These are phyloP conservation scores for Corythucha ciliata DNA, from an alignment of 2,888 invertebrate species.

Conservation along the genomic window DNA sequence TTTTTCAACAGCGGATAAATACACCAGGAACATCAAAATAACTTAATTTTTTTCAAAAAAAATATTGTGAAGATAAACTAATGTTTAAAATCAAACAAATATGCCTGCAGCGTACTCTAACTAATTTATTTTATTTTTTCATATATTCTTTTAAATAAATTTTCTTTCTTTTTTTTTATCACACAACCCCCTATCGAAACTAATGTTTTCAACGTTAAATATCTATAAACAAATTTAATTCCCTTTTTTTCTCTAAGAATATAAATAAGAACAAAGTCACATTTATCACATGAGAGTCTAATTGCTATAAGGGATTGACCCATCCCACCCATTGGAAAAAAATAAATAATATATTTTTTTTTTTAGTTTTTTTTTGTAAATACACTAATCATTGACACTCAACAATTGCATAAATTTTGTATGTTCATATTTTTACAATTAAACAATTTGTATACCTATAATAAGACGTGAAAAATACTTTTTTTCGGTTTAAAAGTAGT, in stretches of 20 bases:
- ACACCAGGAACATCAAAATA: no score
- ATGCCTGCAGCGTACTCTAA: no score
- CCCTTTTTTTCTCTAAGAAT: not conserved
- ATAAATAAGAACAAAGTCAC: constrained; percentile 12
- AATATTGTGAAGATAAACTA: no score
- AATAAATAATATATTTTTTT: no score
- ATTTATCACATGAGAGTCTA: constrained; percentile 23
- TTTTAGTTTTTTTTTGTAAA: no score
- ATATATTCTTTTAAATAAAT: constrained; percentile 17
- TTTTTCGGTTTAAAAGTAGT: constrained; percentile 20
- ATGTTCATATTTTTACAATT: no score
- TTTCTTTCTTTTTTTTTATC: constrained; percentile 15
- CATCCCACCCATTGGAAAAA: constrained; percentile 20
- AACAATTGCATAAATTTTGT: no score
- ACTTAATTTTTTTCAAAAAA: no score
- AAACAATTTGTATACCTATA: constrained; percentile 18
- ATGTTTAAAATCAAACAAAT: no score
- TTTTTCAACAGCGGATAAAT: no score
- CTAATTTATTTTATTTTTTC: no score
- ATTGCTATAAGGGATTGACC: constrained; percentile 8
- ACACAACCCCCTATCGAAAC: constrained; percentile 21
- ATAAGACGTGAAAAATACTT: constrained; percentile 21
- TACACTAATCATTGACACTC: constrained; percentile 22
- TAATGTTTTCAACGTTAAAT: constrained; percentile 19
- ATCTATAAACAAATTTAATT: not conserved